These are phyloP conservation scores for Pipistrellus pygmaeus DNA, from an alignment of 2,797 vertebrate genomes.

Conservation along the genomic window DNA sequence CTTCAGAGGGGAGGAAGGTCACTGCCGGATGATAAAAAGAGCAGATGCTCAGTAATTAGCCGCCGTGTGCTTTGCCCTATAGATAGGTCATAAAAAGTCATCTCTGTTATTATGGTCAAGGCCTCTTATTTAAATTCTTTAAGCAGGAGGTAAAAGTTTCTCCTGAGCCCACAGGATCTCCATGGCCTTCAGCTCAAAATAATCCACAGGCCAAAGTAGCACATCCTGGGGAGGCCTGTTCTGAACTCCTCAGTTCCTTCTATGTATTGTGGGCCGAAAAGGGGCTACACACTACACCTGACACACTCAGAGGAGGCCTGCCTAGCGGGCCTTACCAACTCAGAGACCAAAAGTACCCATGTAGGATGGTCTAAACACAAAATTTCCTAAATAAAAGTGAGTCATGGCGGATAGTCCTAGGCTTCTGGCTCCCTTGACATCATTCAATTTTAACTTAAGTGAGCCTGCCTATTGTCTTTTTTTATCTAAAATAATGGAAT, in stretches of 20 bases:
- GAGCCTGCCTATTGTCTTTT: neutral
- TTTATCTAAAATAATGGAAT: neutral
- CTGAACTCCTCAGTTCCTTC: neutral
- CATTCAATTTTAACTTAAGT: neutral
- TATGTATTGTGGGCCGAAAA: neutral
- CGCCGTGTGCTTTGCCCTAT: neutral
- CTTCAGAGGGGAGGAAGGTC: neutral
- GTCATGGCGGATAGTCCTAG: neutral
- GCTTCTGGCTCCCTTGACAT: neutral
- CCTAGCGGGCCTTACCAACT: neutral
- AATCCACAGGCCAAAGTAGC: neutral
- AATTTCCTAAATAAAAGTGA: neutral
- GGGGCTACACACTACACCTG: neutral
- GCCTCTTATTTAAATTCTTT: neutral
- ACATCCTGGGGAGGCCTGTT: neutral
- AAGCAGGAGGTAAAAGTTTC: neutral
- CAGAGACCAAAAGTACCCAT: neutral
- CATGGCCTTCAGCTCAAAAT: neutral
- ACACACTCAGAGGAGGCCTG: neutral
- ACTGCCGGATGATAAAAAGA: neutral
- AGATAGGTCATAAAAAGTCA: neutral
- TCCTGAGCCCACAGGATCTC: neutral
- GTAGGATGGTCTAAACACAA: neutral
- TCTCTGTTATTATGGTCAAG: neutral
- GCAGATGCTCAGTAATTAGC: slow-evolving; percentile 7